Evolutionary conservation across 2,797 vertebrate species (phyloP), one percentile per base, ranked within the genome.

Genomic region (Pipistrellus pygmaeus): DNA sequence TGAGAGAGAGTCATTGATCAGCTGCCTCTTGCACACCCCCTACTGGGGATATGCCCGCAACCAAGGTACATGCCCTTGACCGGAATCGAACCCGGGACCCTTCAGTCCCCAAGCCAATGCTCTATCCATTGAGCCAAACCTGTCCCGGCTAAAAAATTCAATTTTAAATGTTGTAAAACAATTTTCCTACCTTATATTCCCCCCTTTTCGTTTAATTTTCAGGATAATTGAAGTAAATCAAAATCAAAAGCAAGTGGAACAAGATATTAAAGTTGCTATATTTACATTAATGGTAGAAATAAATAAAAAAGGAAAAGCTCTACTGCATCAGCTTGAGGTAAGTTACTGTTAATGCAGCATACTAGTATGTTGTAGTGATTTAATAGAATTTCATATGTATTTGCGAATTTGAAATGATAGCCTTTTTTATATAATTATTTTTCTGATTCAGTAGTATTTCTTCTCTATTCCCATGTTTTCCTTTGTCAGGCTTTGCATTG

Each of bases 231-330:
- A 99, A 97, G 99, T 99, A 85, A 99, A 99, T 96, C 99, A 99
- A 97, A 99, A 99, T 97, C 99, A 99, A 71, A 99, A 99, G 90
- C 98, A 98, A 32, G 99, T 99, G 85, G 99, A 99, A 72, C 99
- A 99, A 95, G 99, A 99, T 97, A 99, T 99, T 95, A 99, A 99
- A 98, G 99, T 99, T 97, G 99, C 99, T 85, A 99, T 99, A 97
- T 99, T 99, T 97, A 99, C 99, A 66, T 95, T 99, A 95, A 99
- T 99, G 96, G 99, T 99, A 98, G 99, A 99, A 98, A 99, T 99
- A 97, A 99, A 99, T 97, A 99, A 99, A 97, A 99, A 99, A 96
- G 99, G 99, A 60, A 99, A 99, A 98, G 99, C 99, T 95, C 97
- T 99, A 53, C 98, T 99, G 14, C 99, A 99, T 98, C 99, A 99